These are phyloP conservation scores for Carposina sasakii DNA, from an alignment of 1,140 invertebrate species.

Conservation along the genomic window DNA sequence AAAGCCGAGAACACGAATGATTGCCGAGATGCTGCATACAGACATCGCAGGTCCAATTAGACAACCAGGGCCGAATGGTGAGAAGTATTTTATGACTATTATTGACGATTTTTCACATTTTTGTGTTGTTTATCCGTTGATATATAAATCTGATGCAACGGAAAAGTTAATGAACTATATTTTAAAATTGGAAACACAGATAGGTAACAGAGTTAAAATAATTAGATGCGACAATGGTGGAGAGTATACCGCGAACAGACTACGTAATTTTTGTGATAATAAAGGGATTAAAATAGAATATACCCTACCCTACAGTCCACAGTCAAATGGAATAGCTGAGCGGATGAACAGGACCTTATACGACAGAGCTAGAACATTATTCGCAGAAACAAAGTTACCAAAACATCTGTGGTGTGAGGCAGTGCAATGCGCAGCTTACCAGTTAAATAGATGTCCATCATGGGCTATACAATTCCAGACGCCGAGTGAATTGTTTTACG, in stretches of 20 bases:
- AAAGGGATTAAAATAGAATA: background rate
- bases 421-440: background rate
- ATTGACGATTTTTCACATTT: constrained; percentile 1
- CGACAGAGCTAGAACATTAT: background rate
- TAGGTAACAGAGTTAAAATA: background rate
- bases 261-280: background rate
- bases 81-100: background rate
- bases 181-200: background rate
- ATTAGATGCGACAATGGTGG: background rate
- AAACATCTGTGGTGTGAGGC: background rate
- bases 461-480: background rate
- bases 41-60: constrained; percentile 19
- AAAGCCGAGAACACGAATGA: constrained; percentile 6
- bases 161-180: background rate
- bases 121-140: background rate
- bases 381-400: background rate
- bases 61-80: constrained; percentile 2
- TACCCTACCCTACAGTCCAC: background rate
- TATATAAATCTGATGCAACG: background rate
- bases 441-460: background rate
- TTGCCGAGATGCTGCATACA: constrained; percentile 20
- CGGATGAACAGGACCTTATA: background rate
- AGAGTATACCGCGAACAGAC: background rate
- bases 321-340: background rate
- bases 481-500: background rate